Evolutionary conservation across 2,888 invertebrate genomes (phyloP), one percentile per base, ranked within the genome.

Genomic region (Aethes cnicana): DNA sequence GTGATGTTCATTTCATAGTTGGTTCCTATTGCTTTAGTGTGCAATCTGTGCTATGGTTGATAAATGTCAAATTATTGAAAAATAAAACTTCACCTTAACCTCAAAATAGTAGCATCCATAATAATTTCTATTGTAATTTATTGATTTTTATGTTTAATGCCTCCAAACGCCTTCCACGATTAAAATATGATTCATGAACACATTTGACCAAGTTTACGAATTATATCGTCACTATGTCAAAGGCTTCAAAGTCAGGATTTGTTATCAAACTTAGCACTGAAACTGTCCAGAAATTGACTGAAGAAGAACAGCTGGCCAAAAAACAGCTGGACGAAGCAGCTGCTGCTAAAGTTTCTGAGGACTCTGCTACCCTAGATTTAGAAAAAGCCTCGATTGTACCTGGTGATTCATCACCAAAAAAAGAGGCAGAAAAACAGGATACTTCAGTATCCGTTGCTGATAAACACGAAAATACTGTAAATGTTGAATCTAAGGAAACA

Each of bases 191-290:
- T n/a, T n/a, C n/a, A 25, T 9, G 23, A 14, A 23, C 21, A 14
- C 14, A 25, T 16, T 25, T 25, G 16, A 2, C 25, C n/a, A n/a
- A n/a, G n/a, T 5, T 16, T 25, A 4, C 3, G 7, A 4, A 21
- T 16, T n/a, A 9, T 11, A 9, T 14, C 2, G 5, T 25, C 25
- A 39, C 30, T 18, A 52, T 52, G 52, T 44, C 52, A 21, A 86
- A 80, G 65, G 56, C 53, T 44, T 48, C 69, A 14, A 86, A 79
- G 66, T 60, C 81, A 41, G 90, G 88, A 14, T 87, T 90, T 69
- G 82, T 90, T 43, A 90, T 90, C 54, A 90, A 90, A 74, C 69
- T 90, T 26, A 80, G 87, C 1, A 76, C 67, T 43, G 90, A 89
- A 71, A 90, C 90, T 26, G 85, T 76, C 6, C 86, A 86, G 64